A percentile compares a stretch with the other conserved stretches of the same genome.
These are phyloP conservation scores for Macropis europaea DNA, from an alignment of 2,888 invertebrate genomes.

Conservation along the genomic window DNA sequence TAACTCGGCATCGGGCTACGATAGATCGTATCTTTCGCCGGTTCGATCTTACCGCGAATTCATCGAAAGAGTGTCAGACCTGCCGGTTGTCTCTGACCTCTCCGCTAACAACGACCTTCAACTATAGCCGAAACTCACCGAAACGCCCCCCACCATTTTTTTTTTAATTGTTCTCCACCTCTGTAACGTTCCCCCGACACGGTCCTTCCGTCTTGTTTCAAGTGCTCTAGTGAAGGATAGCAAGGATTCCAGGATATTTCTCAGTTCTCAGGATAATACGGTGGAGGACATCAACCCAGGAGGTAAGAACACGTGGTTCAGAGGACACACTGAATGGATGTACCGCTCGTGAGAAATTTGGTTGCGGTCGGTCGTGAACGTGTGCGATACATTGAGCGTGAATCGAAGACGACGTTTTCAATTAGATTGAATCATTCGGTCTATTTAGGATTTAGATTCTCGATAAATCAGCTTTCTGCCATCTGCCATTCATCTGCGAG, in stretches of 20 bases:
- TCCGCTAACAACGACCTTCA: conserved; percentile 26
- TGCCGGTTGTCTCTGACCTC: conserved; percentile 3
- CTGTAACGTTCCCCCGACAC: not conserved
- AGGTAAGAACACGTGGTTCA: conserved; percentile 30
- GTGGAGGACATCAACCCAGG: not conserved
- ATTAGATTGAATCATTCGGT: not conserved
- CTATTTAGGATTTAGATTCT: not conserved
- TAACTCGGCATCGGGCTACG: conserved; percentile 77
- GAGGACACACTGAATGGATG: too few relatives aligned
- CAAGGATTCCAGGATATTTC: conserved; percentile 22
- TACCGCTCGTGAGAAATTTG: not conserved
- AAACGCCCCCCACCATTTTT: not conserved
- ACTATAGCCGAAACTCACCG: conserved; percentile 5
- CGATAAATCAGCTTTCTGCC: not conserved
- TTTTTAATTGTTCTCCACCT: not conserved
- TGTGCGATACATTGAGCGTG: not conserved
- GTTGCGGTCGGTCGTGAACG: not conserved
- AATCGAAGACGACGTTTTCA: not conserved
- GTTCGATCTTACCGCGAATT: conserved; percentile 64
- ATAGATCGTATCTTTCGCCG: conserved; percentile 74
- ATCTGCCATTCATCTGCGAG: too few relatives aligned
- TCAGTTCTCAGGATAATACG: conserved; percentile 3
- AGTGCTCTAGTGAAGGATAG: conserved; percentile 36
- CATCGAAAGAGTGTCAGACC: conserved; percentile 30
- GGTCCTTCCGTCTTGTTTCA: not conserved